These are phyloP conservation scores for Cacoxenus indagator DNA, from an alignment of 2,888 invertebrate species.

Conservation along the genomic window DNA sequence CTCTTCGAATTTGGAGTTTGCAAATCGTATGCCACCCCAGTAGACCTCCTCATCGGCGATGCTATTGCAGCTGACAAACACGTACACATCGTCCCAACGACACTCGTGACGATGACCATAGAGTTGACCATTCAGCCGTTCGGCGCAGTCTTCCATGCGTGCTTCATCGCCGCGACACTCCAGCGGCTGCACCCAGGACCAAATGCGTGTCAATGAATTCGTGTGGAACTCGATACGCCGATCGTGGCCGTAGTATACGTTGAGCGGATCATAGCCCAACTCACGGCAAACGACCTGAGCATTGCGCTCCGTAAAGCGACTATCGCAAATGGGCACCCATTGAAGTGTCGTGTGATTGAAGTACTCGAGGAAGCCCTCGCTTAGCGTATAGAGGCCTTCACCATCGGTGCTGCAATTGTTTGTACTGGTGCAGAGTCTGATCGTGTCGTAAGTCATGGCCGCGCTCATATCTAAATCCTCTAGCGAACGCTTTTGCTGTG, in stretches of 20 bases:
- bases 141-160: slow-evolving; percentile 85
- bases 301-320: slow-evolving; percentile 94
- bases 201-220: slow-evolving; percentile 86
- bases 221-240: slow-evolving; percentile 90
- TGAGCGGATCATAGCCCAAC: slow-evolving; percentile 89
- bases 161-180: slow-evolving; percentile 85
- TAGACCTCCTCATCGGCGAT: slow-evolving; percentile 76
- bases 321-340: slow-evolving; percentile 97
- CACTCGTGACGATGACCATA: slow-evolving; percentile 89
- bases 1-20: slow-evolving; percentile 90
- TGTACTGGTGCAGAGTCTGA: slow-evolving; percentile 82
- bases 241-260: slow-evolving; percentile 89
- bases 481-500: slow-evolving; percentile 70
- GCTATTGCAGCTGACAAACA: slow-evolving; percentile 91
- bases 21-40: slow-evolving; percentile 97
- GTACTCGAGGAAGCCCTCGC: slow-evolving; percentile 93
- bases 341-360: slow-evolving; percentile 95
- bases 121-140: slow-evolving; percentile 89
- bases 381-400: slow-evolving; percentile 69
- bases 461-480: slow-evolving; percentile 73
- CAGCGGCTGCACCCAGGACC: slow-evolving; percentile 96
- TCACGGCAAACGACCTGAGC: slow-evolving; percentile 97
- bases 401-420: slow-evolving; percentile 76
- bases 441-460: slow-evolving; percentile 72
- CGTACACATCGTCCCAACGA: slow-evolving; percentile 90